Percentiles rank a stretch among this genome's conserved stretches.
These are phyloP conservation scores for Octonoba sinensis DNA, from an alignment of 2,888 invertebrate species.

Conservation along the genomic window DNA sequence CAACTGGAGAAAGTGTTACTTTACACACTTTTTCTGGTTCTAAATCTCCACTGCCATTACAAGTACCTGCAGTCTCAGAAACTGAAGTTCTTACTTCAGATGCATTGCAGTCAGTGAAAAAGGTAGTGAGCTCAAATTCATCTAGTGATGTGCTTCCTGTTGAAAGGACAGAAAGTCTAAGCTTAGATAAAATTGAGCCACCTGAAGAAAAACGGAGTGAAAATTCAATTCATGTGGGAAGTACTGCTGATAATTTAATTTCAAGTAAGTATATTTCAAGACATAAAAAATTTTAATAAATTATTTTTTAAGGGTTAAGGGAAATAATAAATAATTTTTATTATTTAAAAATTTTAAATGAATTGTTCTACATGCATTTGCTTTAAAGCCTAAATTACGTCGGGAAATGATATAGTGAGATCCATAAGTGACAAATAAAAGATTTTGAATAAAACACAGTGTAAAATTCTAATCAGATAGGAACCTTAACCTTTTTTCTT, in stretches of 20 bases:
- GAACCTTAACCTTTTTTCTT: no score
- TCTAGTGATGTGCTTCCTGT: conserved; percentile 24
- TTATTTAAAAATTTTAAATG: no score
- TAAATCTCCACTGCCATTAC: conserved; percentile 57
- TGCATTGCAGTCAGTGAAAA: conserved; percentile 27
- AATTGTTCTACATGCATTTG: no score
- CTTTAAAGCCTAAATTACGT: no score
- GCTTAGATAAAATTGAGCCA: conserved; percentile 25
- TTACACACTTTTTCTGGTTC: conserved; percentile 47
- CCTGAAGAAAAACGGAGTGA: conserved; percentile 26
- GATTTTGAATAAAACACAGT: no score
- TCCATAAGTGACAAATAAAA: no score
- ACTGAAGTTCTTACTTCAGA: conserved; percentile 40
- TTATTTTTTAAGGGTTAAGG: no score
- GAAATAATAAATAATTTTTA: no score
- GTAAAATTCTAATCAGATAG: no score
- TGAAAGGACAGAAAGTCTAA: conserved; percentile 42
- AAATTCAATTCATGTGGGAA: conserved; percentile 21
- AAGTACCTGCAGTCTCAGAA: conserved; percentile 56
- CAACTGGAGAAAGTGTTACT: conserved; percentile 60
- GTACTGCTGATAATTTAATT: conserved; percentile 30
- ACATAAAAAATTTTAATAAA: no score
- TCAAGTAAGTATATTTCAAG: conserved; percentile 37
- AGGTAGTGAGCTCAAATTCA: conserved; percentile 35
- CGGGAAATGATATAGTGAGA: no score